These are phyloP conservation scores for Montipora sp. DNA, from an alignment of 64 coral and sea anemone genomes.

Conservation along the genomic window DNA sequence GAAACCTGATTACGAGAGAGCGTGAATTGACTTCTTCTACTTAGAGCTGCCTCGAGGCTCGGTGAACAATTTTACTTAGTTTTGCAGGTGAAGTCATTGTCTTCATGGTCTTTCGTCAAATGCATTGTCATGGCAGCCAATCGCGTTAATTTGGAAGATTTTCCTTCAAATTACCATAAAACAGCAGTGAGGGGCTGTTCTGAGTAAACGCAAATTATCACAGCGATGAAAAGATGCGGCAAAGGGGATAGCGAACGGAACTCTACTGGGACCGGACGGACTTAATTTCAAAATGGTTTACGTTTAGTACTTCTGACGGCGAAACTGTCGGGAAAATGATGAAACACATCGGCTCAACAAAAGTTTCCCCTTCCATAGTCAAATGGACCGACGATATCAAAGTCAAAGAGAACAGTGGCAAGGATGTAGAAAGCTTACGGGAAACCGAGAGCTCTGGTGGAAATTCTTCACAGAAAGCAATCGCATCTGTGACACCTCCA, in stretches of 20 bases:
- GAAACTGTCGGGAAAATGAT: not conserved
- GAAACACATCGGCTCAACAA: not conserved
- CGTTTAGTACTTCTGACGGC: not conserved
- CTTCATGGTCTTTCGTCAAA: not conserved
- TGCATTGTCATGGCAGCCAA: constrained; percentile 18
- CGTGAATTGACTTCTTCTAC: not conserved
- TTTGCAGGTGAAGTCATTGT: constrained; percentile 9
- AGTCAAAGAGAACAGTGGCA: not conserved
- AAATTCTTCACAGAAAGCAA: not conserved
- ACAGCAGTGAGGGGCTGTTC: not conserved
- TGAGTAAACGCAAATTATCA: constrained; percentile 26
- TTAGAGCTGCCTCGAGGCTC: not conserved
- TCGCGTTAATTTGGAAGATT: not conserved
- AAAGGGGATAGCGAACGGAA: not conserved
- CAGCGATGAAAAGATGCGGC: constrained; percentile 24
- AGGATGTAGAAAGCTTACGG: not conserved
- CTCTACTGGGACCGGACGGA: not conserved
- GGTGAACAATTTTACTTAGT: not conserved
- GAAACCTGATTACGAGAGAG: not conserved
- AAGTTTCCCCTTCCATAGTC: constrained; percentile 7
- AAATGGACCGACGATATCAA: constrained; percentile 25
- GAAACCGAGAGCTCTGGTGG: not conserved
- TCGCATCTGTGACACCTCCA: not conserved
- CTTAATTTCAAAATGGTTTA: not conserved
- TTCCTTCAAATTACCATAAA: constrained; percentile 27